phyloP scores from a whole-genome alignment of 2,888 invertebrate genomes.

The Drosophila sordidula region DNA sequence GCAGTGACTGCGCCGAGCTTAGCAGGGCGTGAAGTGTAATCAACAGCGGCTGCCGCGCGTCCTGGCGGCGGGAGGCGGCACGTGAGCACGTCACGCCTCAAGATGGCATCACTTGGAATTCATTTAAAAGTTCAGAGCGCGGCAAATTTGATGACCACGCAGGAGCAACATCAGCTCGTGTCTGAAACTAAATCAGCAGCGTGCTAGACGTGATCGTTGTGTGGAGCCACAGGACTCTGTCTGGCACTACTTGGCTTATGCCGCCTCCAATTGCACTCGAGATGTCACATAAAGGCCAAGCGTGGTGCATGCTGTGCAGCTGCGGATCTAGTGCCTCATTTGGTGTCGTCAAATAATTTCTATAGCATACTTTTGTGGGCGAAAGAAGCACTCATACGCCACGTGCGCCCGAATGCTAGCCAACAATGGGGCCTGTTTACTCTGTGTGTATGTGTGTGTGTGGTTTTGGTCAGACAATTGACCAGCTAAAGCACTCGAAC shows the following conservation, averaged over 20 bases:
- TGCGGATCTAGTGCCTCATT: slow-evolving; percentile 38
- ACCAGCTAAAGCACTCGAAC: slow-evolving; percentile 8
- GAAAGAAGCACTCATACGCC: slow-evolving; percentile 26
- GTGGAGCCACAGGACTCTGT: not conserved
- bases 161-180: slow-evolving; percentile 16
- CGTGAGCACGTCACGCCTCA: slow-evolving; percentile 49
- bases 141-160: slow-evolving; percentile 75
- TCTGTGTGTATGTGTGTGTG: slow-evolving; percentile 1
- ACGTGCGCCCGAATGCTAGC: slow-evolving; percentile 15
- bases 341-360: slow-evolving; percentile 47
- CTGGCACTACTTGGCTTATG: slow-evolving; percentile 35
- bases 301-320: slow-evolving; percentile 22
- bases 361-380: slow-evolving; percentile 56
- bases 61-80: slow-evolving; percentile 39
- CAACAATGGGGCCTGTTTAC: not conserved
- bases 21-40: slow-evolving; percentile 76
- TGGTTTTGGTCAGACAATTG: slow-evolving; percentile 11
- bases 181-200: slow-evolving; percentile 70
- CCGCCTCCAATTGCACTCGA: slow-evolving; percentile 43
- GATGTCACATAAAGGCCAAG: not conserved
- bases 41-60: slow-evolving; percentile 62
- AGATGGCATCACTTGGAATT: slow-evolving; percentile 48
- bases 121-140: slow-evolving; percentile 70
- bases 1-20: slow-evolving; percentile 65
- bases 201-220: slow-evolving; percentile 57